phyloP scores from a whole-genome alignment of 2,888 invertebrate species.

The Aphodius granarius region DNA sequence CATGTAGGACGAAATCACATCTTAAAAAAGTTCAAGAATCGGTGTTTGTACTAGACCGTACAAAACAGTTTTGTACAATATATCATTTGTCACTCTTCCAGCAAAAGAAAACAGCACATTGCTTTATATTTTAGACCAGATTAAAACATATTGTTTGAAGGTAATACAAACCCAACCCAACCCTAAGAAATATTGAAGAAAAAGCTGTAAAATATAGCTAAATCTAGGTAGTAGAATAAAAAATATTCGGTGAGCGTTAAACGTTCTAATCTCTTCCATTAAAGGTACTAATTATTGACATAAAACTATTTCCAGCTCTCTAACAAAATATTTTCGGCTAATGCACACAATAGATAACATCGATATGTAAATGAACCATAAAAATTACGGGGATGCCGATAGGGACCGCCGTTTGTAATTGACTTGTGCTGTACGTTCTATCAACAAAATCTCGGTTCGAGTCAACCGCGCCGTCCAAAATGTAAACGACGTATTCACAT shows the following conservation, averaged over 20 bases:
- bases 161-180: not conserved
- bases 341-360: constrained; percentile 9
- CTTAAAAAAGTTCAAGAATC: too few relatives aligned
- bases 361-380: constrained; percentile 11
- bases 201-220: not conserved
- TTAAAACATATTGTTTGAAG: too few relatives aligned
- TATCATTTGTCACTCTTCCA: too few relatives aligned
- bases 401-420: constrained; percentile 3
- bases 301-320: not conserved
- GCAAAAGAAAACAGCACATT: too few relatives aligned
- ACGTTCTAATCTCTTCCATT: constrained; percentile 6
- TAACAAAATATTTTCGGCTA: constrained; percentile 14
- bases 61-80: too few relatives aligned
- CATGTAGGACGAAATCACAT: too few relatives aligned
- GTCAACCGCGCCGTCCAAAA: not conserved
- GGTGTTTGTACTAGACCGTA: too few relatives aligned
- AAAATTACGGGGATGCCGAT: constrained; percentile 1
- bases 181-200: not conserved
- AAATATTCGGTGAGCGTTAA: not conserved
- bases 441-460: not conserved
- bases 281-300: constrained; percentile 1
- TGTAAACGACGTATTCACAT: constrained; percentile 4
- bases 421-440: constrained; percentile 11
- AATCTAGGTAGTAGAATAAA: not conserved
- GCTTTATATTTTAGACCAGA: too few relatives aligned